Conservation (phyloP, 2,797 vertebrate genomes). For the Propithecus deckenii region DNA sequence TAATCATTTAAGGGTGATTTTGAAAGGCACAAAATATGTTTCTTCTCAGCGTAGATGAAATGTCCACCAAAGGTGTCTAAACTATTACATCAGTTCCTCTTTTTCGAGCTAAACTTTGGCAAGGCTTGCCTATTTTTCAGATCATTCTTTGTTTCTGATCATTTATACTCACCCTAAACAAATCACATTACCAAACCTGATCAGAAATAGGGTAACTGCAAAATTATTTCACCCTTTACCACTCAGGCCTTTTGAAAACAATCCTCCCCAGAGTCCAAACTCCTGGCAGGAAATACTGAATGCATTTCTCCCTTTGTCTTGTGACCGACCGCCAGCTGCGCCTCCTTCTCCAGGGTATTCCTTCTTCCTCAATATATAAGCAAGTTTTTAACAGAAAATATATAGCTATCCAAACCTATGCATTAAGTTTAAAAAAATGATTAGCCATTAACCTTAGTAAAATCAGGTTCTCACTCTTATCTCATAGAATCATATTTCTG, state of each 20-base stretch:
- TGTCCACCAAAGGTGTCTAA: not conserved
- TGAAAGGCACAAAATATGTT: not conserved
- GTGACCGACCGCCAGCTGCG: not conserved
- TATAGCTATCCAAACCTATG: not conserved
- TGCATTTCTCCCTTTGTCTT: not conserved
- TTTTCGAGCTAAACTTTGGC: not conserved
- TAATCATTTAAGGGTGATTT: not conserved
- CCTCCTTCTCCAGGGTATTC: not conserved
- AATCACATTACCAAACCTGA: not conserved
- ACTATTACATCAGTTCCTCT: not conserved
- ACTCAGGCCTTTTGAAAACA: constrained; percentile 11
- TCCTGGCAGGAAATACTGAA: not conserved
- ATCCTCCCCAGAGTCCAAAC: not conserved
- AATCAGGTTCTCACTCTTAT: not conserved
- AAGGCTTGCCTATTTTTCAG: not conserved
- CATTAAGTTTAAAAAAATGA: not conserved
- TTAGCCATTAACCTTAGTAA: not conserved
- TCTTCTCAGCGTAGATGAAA: not conserved
- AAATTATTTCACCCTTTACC: not conserved
- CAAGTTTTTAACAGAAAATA: not conserved
- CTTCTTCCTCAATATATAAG: not conserved
- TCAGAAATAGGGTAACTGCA: not conserved
- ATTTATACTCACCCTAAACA: not conserved
- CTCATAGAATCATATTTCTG: not conserved
- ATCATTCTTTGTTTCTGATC: not conserved